Percentiles rank a stretch among this genome's conserved stretches.
phyloP scores from a whole-genome alignment of 2,888 invertebrate genomes.

The Cordilura impudica region DNA sequence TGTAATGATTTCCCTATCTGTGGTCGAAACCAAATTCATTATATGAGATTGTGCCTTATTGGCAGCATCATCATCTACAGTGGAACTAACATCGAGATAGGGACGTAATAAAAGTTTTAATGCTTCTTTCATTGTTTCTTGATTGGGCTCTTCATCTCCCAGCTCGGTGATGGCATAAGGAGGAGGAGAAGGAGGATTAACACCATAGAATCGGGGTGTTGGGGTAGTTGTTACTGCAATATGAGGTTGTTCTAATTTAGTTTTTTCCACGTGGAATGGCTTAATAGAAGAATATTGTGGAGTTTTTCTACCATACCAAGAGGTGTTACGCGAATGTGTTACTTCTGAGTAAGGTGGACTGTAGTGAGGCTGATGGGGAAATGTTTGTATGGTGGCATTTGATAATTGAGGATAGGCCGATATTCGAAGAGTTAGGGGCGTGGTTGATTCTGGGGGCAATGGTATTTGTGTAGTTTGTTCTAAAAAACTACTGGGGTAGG shows the following conservation, averaged over 20 bases:
- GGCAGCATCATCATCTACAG: slow-evolving; percentile 68
- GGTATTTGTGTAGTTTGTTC: slow-evolving; percentile 36
- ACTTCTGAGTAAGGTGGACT: slow-evolving; percentile 74
- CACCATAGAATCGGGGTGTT: not conserved
- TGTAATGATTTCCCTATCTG: slow-evolving; percentile 16
- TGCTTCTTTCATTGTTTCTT: slow-evolving; percentile 71
- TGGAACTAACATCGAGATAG: slow-evolving; percentile 73
- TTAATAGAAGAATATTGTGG: slow-evolving; percentile 58
- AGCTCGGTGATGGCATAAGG: slow-evolving; percentile 1
- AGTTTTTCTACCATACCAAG: slow-evolving; percentile 65
- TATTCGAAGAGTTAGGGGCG: slow-evolving; percentile 59
- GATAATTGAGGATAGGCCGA: slow-evolving; percentile 67
- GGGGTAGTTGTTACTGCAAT: slow-evolving; percentile 35
- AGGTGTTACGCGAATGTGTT: slow-evolving; percentile 69
- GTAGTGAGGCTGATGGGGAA: slow-evolving; percentile 69
- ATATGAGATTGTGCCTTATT: slow-evolving; percentile 72
- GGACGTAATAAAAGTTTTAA: slow-evolving; percentile 72
- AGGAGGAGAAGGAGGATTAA: not conserved
- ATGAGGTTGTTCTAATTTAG: not conserved
- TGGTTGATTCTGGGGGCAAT: slow-evolving; percentile 21
- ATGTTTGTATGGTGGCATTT: slow-evolving; percentile 64
- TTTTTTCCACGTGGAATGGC: not conserved
- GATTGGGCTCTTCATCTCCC: not conserved
- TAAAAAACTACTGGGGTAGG: not conserved
- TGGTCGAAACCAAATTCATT: slow-evolving; percentile 67